Evolutionary conservation across 2,888 invertebrate genomes (phyloP).

Genomic region (Pseudeuparius sepicola): DNA sequence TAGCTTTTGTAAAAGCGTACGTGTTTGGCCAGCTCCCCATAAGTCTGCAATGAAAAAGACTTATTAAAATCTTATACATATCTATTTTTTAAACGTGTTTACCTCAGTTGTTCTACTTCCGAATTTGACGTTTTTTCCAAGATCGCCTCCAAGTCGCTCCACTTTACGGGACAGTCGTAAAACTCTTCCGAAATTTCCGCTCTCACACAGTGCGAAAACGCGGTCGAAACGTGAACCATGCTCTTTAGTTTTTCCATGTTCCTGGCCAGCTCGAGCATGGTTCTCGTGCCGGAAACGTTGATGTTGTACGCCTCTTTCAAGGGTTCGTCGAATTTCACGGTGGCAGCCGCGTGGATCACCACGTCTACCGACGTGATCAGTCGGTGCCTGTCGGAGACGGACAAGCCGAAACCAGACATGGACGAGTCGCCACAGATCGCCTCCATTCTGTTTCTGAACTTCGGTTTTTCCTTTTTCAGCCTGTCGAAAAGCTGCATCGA

Average conservation of each 20-base stretch:
- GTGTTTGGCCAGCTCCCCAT: slow-evolving; percentile 62
- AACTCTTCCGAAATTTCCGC: slow-evolving; percentile 55
- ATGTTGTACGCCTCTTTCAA: slow-evolving; percentile 66
- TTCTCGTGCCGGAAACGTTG: slow-evolving; percentile 68
- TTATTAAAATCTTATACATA: no score
- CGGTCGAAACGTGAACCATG: slow-evolving; percentile 72
- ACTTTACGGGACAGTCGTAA: slow-evolving; percentile 50
- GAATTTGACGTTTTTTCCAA: slow-evolving; percentile 37
- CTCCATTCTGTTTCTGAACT: not conserved
- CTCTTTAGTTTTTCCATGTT: slow-evolving; percentile 62
- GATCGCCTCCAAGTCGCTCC: slow-evolving; percentile 37
- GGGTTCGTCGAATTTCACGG: slow-evolving; percentile 80
- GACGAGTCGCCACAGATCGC: no score
- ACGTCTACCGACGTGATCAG: slow-evolving; percentile 56
- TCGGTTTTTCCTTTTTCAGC: not conserved
- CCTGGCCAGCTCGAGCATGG: slow-evolving; percentile 62
- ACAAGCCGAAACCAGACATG: slow-evolving; percentile 56
- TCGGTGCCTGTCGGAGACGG: slow-evolving; percentile 48
- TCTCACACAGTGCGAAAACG: slow-evolving; percentile 64
- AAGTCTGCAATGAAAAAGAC: no score
- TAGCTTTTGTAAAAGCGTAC: slow-evolving; percentile 77
- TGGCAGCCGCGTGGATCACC: slow-evolving; percentile 84
- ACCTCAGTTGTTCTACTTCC: no score
- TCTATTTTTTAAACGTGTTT: no score
- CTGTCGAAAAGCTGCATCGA: no score